Evolutionary conservation across 37 sponge, comb jelly and placozoan species (phyloP), one percentile per base, ranked within the genome.

Genomic region (Chondrilla cf. caribensis): DNA sequence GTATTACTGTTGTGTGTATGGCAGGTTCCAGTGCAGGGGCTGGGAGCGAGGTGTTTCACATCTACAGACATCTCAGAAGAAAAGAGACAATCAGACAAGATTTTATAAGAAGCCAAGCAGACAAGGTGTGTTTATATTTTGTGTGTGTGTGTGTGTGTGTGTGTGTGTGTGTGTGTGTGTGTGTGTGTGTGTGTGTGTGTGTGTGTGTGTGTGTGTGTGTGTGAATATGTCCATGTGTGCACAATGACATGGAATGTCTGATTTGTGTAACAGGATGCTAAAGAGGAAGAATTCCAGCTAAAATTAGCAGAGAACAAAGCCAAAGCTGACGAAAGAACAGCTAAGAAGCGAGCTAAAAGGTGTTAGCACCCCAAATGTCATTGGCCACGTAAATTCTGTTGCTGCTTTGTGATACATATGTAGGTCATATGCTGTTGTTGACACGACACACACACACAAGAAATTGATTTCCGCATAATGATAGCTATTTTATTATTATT

Each of bases 21-120:
- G 11, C 6, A 95, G 97, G 97, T 32, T 96, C 97, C 4, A 96
- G 95, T 88, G 99, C 99, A 70, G 99, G 99, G 2, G 99, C 99
- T 71, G 99, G 99, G 18, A 96, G 97, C 80, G 97, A 96, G 54
- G 99, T 97, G 42, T 99, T 92, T 39, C 99, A 99, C 78, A 90
- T 96, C 0, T 99, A 99, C 86, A 70, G 99, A 25, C 91, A 90
- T 79, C 47, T 94, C 24, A 68, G 95, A n/a, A 73, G 94, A 22
- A 81, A 86, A 22, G 93, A 95, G 70, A 81, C 78, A 18, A 67
- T 55, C 0, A 42, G 97, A 58, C 90, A 92, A 78, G 77, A 92
- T 1, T 83, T 38, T 44, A 92, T 95, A 47, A 55, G 58, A 25
- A 80, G 81, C 57, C n/a, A 89, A 28, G 88, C 96, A 0, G 58